Base-by-base conservation (phyloP, 2,888 invertebrate genomes). In the Amblyjoppa proteus region DNA sequence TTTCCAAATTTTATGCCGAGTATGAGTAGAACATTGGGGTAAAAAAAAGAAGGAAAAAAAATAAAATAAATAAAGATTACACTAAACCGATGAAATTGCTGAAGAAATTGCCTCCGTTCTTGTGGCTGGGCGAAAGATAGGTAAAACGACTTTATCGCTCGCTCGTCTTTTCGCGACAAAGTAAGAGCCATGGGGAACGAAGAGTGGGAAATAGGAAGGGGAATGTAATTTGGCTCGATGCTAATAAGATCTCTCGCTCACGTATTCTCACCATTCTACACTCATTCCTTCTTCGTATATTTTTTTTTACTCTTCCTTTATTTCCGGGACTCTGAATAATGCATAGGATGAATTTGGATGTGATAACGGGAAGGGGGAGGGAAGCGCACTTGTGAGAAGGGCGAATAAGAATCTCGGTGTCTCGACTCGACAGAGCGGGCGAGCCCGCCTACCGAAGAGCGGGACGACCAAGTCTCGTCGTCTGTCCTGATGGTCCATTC, bases 151-250 rank as follows among this genome's bases (percentile, higher is more conserved):
- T 79, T 86, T 87, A 84, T 86, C 84, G 81, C 38, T 71, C 20
- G 31, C 34, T 76, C 66, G 64, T 76, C 66, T 76, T 66, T 76
- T 68, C 66, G 77, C 68, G 77, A 77, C 77, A 68, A 77, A 77
- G 68, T 77, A 25, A 68, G 49, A 73, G 61, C 28, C 61, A 53
- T 77, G 76, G 75, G 58, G 74, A 81, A 38, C 49, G 83, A 66
- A 80, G 70, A 71, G 74, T 80, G 34, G 70, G 69, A 74, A 83
- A 76, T 81, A 81, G 41, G 66, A 79, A 51, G 70, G 88, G 89
- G 90, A 92, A 91, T 91, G 92, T 92, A 92, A 92, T 92, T 92
- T 92, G 90, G 90, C 89, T 89, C 90, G 89, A 92, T 92, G 92
- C 91, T 92, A 92, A 91, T 92, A 92, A 90, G 90, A 89, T 87